Percentiles rank a stretch among this genome's conserved stretches.
Evolutionary conservation across 2,797 vertebrate species (phyloP).

Genomic region (Buceros bicornis): DNA sequence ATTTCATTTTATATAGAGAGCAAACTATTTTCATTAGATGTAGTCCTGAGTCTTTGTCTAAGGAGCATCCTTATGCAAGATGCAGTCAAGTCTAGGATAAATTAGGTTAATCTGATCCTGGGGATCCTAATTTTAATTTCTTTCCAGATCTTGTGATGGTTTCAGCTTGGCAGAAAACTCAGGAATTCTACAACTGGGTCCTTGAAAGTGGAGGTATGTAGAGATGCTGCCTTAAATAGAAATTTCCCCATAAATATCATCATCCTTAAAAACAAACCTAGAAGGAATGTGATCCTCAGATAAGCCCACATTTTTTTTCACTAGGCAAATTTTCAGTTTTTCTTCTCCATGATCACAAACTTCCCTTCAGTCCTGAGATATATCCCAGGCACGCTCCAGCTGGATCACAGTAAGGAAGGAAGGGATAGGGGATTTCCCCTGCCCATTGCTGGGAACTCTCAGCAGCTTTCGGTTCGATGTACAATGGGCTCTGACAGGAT

Average conservation of each 20-base stretch:
- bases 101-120: not conserved
- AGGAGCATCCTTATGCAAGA: not conserved
- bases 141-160: slow-evolving; percentile 19
- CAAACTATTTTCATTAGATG: not conserved
- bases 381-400: not conserved
- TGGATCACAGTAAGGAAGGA: not conserved
- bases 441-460: not conserved
- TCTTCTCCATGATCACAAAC: not conserved
- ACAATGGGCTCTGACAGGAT: not conserved
- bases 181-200: slow-evolving; percentile 49
- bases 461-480: not conserved
- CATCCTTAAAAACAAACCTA: not conserved
- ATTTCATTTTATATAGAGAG: not conserved
- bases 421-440: not conserved
- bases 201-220: slow-evolving; percentile 75
- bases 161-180: slow-evolving; percentile 50
- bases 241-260: not conserved
- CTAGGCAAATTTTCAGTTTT: not conserved
- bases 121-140: not conserved
- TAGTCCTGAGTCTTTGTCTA: not conserved
- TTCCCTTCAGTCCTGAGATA: not conserved
- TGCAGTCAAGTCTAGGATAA: not conserved
- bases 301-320: not conserved
- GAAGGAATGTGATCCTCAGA: not conserved
- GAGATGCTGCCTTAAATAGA: not conserved